Conservation (phyloP, 1,140 invertebrate genomes). For the Gonioctena quinquepunctata region DNA sequence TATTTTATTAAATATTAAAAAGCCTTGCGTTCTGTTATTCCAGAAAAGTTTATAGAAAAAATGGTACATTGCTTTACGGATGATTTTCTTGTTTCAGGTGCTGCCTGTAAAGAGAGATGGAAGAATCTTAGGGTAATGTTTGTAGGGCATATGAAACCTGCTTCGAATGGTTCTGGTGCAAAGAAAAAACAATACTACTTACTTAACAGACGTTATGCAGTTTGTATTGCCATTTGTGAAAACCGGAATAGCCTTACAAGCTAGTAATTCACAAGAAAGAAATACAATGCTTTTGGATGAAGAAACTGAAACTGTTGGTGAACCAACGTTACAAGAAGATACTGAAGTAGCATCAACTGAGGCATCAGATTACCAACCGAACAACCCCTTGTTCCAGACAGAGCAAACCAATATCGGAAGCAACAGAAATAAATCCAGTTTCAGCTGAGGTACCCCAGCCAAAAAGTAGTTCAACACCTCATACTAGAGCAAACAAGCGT, state of each 20-base stretch:
- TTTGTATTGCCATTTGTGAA: slow-evolving; percentile 18
- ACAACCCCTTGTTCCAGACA: background rate
- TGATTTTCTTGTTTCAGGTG: slow-evolving; percentile 2
- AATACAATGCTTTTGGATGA: slow-evolving; percentile 9
- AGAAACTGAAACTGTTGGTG: slow-evolving; percentile 1
- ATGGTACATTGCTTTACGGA: background rate
- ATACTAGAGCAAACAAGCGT: background rate
- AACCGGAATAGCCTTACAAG: slow-evolving; percentile 3
- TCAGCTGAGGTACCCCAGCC: slow-evolving; percentile 10
- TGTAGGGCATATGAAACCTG: slow-evolving; percentile 17
- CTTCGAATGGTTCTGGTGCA: slow-evolving; percentile 8
- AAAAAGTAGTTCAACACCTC: background rate
- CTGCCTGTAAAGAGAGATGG: slow-evolving; percentile 8
- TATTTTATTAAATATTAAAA: background rate
- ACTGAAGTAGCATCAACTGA: background rate
- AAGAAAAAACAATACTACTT: slow-evolving; percentile 20
- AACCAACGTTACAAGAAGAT: slow-evolving; percentile 4
- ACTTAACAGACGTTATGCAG: slow-evolving; percentile 13
- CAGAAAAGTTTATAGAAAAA: background rate
- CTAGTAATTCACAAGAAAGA: slow-evolving; percentile 12
- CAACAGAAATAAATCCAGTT: background rate
- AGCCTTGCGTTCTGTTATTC: background rate
- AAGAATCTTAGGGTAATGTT: slow-evolving; percentile 16
- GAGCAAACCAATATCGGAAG: background rate
- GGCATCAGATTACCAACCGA: background rate